These are phyloP conservation scores for Takifugu rubripes DNA, from an alignment of 2,797 vertebrate genomes.

Conservation along the genomic window DNA sequence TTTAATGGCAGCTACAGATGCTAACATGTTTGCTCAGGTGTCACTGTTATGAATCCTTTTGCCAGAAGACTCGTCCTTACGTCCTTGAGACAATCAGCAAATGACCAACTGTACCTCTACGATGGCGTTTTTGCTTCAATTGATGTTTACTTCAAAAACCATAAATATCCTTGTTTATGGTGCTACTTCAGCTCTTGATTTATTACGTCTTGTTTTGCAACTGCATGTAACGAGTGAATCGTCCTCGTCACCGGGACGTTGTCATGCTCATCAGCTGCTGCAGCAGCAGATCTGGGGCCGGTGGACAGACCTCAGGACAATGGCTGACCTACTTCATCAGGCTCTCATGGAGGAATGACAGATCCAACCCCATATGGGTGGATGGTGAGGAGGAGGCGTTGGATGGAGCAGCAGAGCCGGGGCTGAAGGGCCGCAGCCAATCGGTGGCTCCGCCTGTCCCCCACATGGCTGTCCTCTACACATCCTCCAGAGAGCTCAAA, in stretches of 20 bases:
- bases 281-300: slow-evolving; percentile 52
- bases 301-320: slow-evolving; percentile 69
- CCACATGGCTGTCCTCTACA: slow-evolving; percentile 58
- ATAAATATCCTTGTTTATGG: too few relatives aligned
- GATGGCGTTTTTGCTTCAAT: too few relatives aligned
- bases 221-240: slow-evolving; percentile 57
- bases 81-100: too few relatives aligned
- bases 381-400: slow-evolving; percentile 33
- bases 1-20: slow-evolving; percentile 45
- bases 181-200: neutral
- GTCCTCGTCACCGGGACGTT: slow-evolving; percentile 15
- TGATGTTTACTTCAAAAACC: too few relatives aligned
- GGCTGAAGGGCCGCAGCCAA: slow-evolving; percentile 48
- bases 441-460: slow-evolving; percentile 59
- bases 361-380: slow-evolving; percentile 46
- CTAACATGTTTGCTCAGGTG: slow-evolving; percentile 28
- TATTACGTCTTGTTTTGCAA: slow-evolving; percentile 41
- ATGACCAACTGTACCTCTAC: slow-evolving; percentile 3
- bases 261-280: slow-evolving; percentile 31
- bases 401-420: slow-evolving; percentile 35
- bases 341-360: slow-evolving; percentile 61
- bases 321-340: slow-evolving; percentile 72
- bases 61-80: slow-evolving; percentile 12
- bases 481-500: slow-evolving; percentile 63
- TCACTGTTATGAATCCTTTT: slow-evolving; percentile 21